Conservation (phyloP, 92 coral and sea anemone species). For the Siderastrea siderea region DNA sequence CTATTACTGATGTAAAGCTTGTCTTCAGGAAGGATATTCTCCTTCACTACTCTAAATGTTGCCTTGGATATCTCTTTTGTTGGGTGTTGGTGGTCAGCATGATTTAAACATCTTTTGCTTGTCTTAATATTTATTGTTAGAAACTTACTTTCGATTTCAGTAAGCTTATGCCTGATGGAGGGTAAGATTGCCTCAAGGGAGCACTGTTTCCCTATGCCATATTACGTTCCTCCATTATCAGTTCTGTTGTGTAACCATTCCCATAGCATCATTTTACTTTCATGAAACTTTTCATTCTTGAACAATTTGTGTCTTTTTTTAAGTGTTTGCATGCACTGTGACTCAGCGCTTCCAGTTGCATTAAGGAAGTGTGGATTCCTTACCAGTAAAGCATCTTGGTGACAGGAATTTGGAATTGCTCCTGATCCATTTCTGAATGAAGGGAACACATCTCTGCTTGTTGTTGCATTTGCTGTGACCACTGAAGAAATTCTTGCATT, state of each 20-base stretch:
- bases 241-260: slow-evolving; percentile 12
- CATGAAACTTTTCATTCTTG: slow-evolving; percentile 30
- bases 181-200: slow-evolving; percentile 19
- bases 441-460: background rate
- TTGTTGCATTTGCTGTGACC: slow-evolving; percentile 9
- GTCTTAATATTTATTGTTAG: background rate
- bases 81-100: background rate
- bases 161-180: background rate
- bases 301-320: background rate
- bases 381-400: slow-evolving; percentile 20
- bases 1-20: background rate
- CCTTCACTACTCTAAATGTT: background rate
- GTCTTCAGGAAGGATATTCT: background rate
- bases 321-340: background rate
- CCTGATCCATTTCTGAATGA: slow-evolving; percentile 17
- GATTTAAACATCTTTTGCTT: background rate
- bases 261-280: slow-evolving; percentile 42
- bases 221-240: slow-evolving; percentile 30
- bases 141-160: background rate
- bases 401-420: slow-evolving; percentile 17
- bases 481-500: slow-evolving; percentile 10
- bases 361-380: background rate
- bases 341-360: background rate
- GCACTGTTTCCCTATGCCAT: slow-evolving; percentile 49
- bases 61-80: background rate